Evolutionary conservation across 2,797 vertebrate species (phyloP).

Genomic region (Coregonus sp.): DNA sequence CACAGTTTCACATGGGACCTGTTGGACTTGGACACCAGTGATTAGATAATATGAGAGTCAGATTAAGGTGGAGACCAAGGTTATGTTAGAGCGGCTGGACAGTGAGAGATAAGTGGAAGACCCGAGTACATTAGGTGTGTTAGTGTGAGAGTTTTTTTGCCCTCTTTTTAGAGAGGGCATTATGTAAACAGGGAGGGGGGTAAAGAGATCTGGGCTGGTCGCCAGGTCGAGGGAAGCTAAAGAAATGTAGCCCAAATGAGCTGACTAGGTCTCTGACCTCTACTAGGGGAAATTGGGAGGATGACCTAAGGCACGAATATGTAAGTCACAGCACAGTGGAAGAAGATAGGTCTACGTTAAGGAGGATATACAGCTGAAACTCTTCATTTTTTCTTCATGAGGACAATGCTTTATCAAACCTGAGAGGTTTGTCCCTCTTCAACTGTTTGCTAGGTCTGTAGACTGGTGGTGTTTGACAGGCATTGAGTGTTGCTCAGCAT

Average conservation of each 20-base stretch:
- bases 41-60: constrained; percentile 7
- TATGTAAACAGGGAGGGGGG: constrained; percentile 29
- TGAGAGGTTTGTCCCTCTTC: no score
- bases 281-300: neutral
- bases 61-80: neutral
- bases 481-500: no score
- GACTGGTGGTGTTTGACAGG: no score
- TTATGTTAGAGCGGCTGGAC: neutral
- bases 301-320: neutral
- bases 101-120: neutral
- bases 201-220: constrained; percentile 46
- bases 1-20: constrained; percentile 36
- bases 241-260: constrained; percentile 48
- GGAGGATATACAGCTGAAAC: neutral
- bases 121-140: no score
- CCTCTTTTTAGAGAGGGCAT: constrained; percentile 16
- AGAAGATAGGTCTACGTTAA: no score
- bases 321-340: neutral
- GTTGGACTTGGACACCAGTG: neutral
- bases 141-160: no score
- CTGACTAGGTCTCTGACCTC: constrained; percentile 34
- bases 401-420: neutral
- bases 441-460: no score
- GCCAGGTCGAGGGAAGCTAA: constrained; percentile 50
- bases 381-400: neutral